Base-by-base conservation (phyloP, 2,888 invertebrate genomes). In the Ochlodes sylvanus region DNA sequence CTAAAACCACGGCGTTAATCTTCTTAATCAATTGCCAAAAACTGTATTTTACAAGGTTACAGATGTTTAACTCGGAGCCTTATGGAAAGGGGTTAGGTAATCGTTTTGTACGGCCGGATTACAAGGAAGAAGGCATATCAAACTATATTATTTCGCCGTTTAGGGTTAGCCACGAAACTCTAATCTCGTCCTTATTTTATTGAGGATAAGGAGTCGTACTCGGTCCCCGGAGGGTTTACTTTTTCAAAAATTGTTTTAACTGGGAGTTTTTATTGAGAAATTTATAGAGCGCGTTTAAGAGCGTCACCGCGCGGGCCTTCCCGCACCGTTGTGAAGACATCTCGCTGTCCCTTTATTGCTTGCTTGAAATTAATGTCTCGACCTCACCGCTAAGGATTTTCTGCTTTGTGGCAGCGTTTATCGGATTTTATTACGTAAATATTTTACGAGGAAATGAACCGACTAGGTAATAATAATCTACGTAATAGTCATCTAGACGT, bases 321-420 rank as follows among this genome's bases (percentile, higher is more conserved):
- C 71, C 72, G 76, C 72, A 70, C 71, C 77, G 77, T 80, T 81
- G 83, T 82, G 85, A 88, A 88, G 87, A 89, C 87, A 86, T 87
- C 87, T 87, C 82, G 82, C 84, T 87, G 87, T 83, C 86, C 85
- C 89, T 92, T 92, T 92, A 92, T 92, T 92, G 90, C 92, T 89
- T 81, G 89, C 85, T 85, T 87, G 85, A 92, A 92, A 92, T 92
- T 92, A 92, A 92, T 92, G 90, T 89, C 89, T 84, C 88, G 84
- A 88, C 88, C 87, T 87, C 81, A 83, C 79, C 79, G 78, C 81
- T 78, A 79, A 85, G 84, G 84, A 89, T 89, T 86, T 87, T 85
- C 81, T 88, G 87, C 88, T 89, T 88, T 89, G 90, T 87, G 87
- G 83, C 71, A 85, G 82, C 85, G 82, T 87, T 90, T 88, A 88